Conservation (phyloP, 2,113 vertebrate genomes). For the Plecturocebus donacophilus region DNA sequence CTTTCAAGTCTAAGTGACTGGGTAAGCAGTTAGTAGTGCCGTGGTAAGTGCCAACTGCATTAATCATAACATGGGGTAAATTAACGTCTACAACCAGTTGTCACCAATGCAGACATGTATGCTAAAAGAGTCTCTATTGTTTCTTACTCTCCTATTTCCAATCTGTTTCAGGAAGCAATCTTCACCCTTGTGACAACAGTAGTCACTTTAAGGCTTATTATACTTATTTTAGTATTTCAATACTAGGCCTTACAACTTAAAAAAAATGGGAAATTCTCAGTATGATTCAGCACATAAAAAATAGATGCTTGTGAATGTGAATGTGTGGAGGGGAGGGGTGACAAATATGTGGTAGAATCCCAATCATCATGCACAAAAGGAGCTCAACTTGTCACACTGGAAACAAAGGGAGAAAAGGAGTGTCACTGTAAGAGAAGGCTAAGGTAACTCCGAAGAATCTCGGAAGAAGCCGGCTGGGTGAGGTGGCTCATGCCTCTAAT, state of each 20-base stretch:
- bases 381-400: not conserved
- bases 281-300: not conserved
- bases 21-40: not conserved
- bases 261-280: constrained; percentile 44
- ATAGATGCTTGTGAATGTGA: not conserved
- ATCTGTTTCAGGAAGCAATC: not conserved
- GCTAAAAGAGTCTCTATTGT: not conserved
- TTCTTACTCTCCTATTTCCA: not conserved
- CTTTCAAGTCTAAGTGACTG: not conserved
- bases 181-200: not conserved
- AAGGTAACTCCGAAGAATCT: not conserved
- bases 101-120: not conserved
- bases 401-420: not conserved
- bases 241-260: not conserved
- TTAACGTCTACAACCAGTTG: not conserved
- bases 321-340: rapidly evolving
- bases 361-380: not conserved
- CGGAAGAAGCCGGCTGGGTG: not conserved
- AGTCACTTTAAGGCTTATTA: not conserved
- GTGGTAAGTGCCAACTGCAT: not conserved
- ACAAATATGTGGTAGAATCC: not conserved
- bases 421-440: not conserved
- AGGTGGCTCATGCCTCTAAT: too few species aligned
- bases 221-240: constrained; percentile 44
- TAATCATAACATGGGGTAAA: not conserved